These are phyloP conservation scores for Clarias macrocephalus DNA, from an alignment of 2,113 vertebrate species.

Conservation along the genomic window DNA sequence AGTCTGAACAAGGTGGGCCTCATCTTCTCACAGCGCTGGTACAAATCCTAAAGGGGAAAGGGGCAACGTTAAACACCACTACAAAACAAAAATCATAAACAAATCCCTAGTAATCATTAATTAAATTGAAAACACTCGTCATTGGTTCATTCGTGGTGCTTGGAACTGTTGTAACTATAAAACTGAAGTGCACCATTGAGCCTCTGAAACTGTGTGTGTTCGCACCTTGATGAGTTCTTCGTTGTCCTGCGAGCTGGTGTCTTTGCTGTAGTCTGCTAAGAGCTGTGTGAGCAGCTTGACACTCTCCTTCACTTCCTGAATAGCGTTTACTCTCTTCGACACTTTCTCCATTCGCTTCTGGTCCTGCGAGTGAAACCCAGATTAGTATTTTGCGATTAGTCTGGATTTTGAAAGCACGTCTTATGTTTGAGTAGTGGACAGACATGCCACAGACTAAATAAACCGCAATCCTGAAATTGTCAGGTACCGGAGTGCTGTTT, in stretches of 20 bases:
- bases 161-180: neutral
- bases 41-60: constrained; percentile 80
- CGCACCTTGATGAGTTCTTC: constrained; percentile 93
- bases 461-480: neutral
- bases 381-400: neutral
- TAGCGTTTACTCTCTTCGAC: constrained; percentile 91
- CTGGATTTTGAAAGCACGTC: neutral
- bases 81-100: neutral
- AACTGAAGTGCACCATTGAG: neutral
- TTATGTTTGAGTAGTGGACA: neutral
- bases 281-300: constrained; percentile 91
- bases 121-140: neutral
- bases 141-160: neutral
- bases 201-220: neutral
- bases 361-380: constrained; percentile 69
- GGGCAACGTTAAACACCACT: neutral
- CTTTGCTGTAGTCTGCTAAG: constrained; percentile 83
- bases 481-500: neutral
- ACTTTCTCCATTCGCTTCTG: constrained; percentile 97
- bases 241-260: constrained; percentile 77
- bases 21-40: constrained; percentile 96
- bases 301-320: constrained; percentile 94
- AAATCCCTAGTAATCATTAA: neutral
- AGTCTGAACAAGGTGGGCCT: constrained; percentile 92
- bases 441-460: neutral